These are phyloP conservation scores for Alectura lathami DNA, from an alignment of 2,113 vertebrate genomes.

Conservation along the genomic window DNA sequence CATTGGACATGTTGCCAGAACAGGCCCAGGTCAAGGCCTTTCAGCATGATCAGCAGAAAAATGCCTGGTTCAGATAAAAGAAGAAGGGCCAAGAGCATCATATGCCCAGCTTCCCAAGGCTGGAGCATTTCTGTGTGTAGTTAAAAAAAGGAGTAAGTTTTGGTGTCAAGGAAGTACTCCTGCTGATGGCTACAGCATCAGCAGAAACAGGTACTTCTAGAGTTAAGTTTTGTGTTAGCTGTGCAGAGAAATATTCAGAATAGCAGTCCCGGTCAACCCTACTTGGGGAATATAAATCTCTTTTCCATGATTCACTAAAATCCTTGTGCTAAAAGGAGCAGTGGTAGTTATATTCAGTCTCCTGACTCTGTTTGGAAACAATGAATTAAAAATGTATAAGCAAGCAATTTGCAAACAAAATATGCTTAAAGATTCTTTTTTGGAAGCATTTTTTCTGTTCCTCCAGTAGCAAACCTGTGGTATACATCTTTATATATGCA, in stretches of 20 bases:
- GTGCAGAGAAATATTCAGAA: background rate
- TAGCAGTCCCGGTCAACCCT: fast-evolving
- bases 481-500: background rate
- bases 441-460: background rate
- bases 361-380: background rate
- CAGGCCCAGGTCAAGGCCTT: background rate
- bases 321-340: background rate
- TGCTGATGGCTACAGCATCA: background rate
- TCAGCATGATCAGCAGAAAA: background rate
- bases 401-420: background rate
- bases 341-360: background rate
- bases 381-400: background rate
- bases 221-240: background rate
- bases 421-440: background rate
- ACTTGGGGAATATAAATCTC: background rate
- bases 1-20: background rate
- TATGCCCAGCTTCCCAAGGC: background rate
- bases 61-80: background rate
- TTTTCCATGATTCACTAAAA: background rate
- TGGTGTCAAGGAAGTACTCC: background rate
- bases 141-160: background rate
- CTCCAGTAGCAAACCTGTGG: background rate
- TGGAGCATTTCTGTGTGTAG: fast-evolving
- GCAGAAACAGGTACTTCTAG: background rate
- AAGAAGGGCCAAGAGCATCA: background rate